A percentile compares a stretch with the other conserved stretches of the same genome.
Evolutionary conservation across 2,888 invertebrate genomes (phyloP).

Genomic region (Rhagonycha fulva): DNA sequence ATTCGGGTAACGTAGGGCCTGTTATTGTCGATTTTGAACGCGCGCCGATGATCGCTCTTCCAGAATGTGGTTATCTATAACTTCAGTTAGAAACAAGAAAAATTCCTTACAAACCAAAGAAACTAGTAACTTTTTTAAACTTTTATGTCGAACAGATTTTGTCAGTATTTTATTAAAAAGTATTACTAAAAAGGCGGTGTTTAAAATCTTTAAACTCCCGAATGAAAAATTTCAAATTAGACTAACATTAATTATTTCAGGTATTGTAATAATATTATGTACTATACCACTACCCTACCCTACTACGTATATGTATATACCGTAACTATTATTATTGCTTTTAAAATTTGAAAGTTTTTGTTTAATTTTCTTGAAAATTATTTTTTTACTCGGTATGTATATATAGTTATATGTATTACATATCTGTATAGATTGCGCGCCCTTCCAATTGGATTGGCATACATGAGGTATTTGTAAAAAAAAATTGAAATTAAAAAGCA

Average conservation of each 20-base stretch:
- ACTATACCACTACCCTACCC: no score
- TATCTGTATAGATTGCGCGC: background rate
- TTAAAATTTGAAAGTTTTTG: no score
- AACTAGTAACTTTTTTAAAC: conserved; percentile 34
- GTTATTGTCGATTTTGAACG: conserved; percentile 52
- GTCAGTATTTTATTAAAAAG: background rate
- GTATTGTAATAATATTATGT: no score
- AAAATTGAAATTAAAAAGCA: background rate
- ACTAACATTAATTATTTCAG: no score
- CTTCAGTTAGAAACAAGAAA: conserved; percentile 36
- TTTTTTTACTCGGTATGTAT: no score
- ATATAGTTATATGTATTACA: no score
- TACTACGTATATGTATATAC: no score
- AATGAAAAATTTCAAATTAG: background rate
- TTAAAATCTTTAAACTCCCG: background rate
- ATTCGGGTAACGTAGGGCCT: conserved; percentile 42
- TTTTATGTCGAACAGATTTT: conserved; percentile 20
- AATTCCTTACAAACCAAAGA: conserved; percentile 33
- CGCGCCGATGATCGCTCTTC: conserved; percentile 49
- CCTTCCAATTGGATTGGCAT: no score
- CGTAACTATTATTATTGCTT: no score
- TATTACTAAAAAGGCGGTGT: background rate
- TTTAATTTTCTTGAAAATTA: no score
- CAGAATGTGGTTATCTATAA: conserved; percentile 47
- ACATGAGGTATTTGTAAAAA: background rate